Evolutionary conservation across 1,140 invertebrate species (phyloP).

Genomic region (Lamellibrachia luymesi): DNA sequence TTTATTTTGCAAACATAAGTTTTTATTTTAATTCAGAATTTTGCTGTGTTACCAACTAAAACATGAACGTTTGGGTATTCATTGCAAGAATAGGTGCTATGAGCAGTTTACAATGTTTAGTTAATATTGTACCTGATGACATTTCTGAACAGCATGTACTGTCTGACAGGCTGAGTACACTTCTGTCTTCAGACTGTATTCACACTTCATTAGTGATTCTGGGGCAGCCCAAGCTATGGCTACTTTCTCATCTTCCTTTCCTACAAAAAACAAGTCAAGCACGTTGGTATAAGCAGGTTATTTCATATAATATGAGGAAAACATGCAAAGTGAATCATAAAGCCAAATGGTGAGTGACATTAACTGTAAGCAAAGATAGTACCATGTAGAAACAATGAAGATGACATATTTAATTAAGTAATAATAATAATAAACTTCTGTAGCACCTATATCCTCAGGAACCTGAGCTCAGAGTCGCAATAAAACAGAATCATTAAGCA

Average conservation of each 20-base stretch:
- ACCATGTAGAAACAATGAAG: background rate
- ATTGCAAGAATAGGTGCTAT: no score
- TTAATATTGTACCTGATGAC: background rate
- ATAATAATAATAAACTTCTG: no score
- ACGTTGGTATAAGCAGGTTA: background rate
- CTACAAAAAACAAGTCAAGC: background rate
- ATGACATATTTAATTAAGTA: no score
- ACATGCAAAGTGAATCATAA: background rate
- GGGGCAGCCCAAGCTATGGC: background rate
- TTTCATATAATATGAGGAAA: background rate
- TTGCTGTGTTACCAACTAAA: no score
- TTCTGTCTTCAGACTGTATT: background rate
- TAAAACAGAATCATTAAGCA: no score
- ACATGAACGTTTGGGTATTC: no score
- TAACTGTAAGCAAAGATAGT: background rate
- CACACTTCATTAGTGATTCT: background rate
- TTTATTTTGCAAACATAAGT: background rate
- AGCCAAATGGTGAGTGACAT: background rate
- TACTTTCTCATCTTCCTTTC: background rate
- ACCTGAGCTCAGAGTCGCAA: no score
- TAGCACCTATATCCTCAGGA: no score
- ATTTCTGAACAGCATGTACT: background rate
- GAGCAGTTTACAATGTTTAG: background rate
- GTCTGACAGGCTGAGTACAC: background rate
- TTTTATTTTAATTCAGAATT: no score